Conservation (phyloP, 2,888 invertebrate genomes). For the Caenorhabditis drosophilae region DNA sequence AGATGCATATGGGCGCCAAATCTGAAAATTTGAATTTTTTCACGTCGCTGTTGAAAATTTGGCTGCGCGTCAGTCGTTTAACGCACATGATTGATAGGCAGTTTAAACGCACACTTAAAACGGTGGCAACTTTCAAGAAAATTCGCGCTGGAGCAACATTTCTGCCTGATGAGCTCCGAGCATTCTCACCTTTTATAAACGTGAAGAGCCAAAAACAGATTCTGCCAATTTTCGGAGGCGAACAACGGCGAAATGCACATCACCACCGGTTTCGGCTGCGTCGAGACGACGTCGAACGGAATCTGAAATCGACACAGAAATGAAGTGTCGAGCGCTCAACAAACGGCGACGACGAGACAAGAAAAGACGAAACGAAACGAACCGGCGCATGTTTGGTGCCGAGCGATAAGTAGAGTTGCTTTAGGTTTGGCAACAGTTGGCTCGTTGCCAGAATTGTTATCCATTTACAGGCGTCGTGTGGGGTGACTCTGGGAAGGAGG, state of each 20-base stretch:
- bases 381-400: constrained; percentile 27
- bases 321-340: no score
- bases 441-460: constrained; percentile 29
- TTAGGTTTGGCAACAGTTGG: constrained; percentile 16
- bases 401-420: constrained; percentile 13
- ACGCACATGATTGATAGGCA: no score
- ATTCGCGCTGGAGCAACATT: no score
- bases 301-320: constrained; percentile 40
- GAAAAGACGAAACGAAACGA: no score
- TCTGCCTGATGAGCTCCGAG: no score
- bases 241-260: constrained; percentile 49
- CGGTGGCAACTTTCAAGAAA: no score
- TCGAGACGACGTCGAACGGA: constrained; percentile 31
- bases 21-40: no score
- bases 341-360: no score
- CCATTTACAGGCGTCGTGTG: constrained; percentile 45
- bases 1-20: constrained; percentile 46
- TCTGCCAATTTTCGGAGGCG: constrained; percentile 48
- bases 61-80: no score
- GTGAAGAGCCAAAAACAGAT: constrained; percentile 37
- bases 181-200: constrained; percentile 40
- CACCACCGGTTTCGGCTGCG: constrained; percentile 27
- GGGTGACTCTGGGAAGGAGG: constrained; percentile 31
- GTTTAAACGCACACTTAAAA: no score
- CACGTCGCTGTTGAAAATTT: no score